These are phyloP conservation scores for Gisinianus flammeolus DNA, from an alignment of 2,888 invertebrate genomes.

Conservation along the genomic window DNA sequence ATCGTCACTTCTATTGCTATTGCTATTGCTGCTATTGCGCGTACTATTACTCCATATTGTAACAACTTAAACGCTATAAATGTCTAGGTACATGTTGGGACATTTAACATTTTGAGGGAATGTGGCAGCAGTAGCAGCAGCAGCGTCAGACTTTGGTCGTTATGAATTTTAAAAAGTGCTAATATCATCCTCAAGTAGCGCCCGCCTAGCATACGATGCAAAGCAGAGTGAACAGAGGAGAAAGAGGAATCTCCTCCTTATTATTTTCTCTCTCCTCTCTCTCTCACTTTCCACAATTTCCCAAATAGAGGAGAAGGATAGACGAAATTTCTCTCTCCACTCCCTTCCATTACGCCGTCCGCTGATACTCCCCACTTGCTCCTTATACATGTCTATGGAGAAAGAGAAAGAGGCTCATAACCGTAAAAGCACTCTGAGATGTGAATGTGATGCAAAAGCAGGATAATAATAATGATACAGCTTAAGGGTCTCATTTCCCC, in stretches of 20 bases:
- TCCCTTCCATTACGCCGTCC: too few species aligned
- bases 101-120: background rate
- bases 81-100: background rate
- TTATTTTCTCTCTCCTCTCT: background rate
- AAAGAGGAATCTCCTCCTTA: background rate
- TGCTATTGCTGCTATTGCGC: too few species aligned
- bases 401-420: too few species aligned
- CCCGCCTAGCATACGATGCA: background rate
- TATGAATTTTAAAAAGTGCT: background rate
- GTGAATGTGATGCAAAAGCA: background rate
- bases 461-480: constrained; percentile 16
- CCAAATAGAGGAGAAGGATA: too few species aligned
- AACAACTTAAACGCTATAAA: background rate
- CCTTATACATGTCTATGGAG: too few species aligned
- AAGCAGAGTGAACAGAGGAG: background rate
- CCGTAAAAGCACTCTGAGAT: background rate
- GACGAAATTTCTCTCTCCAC: too few species aligned
- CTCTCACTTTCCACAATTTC: too few species aligned
- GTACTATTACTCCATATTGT: too few species aligned
- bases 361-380: too few species aligned
- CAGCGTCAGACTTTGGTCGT: too few species aligned
- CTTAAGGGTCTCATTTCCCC: constrained; percentile 3
- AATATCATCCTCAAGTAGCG: background rate
- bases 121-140: background rate
- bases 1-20: too few species aligned